Evolutionary conservation across 2,797 vertebrate genomes (phyloP), one percentile per base, ranked within the genome.

Genomic region (Hippoglossus hippoglossus): DNA sequence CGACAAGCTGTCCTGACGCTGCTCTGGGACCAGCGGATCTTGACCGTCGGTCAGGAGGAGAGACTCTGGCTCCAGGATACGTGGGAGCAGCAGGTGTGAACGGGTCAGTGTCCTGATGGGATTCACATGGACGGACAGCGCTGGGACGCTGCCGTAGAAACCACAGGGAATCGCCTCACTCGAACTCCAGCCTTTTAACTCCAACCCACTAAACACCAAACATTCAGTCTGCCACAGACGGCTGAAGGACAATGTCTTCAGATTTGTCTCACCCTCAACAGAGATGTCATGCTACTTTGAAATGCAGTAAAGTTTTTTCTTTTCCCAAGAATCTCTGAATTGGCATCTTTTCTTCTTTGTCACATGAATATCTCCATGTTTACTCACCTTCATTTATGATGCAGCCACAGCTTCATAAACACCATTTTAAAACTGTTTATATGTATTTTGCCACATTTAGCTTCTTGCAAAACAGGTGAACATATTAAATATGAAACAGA

Each of bases 1-100:
- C 3, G 93, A 95, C 75, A 98, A 96, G 77, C 93, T 95, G 5
- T 97, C 96, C 28, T 99, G 96, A 95, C 41, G 0, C 31, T 47
- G 5, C 0, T 4, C 12, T 10, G n/a, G 8, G 74, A 71, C n/a
- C 52, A n/a, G 9, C 34, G 63, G 65, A 77, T 76, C 53, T 63
- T 26, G 47, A 67, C n/a, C 22, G 53, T 63, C 31, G 19, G 55
- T 71, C 63, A 44, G 61, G 68, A 44, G 61, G 68, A 19, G 64
- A 74, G 51, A 68, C 63, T 46, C 50, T 49, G 68, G 49, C 65
- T 70, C 53, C 36, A 22, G n/a, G 59, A 49, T 22, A 21, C 61
- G 73, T 55, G 31, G 55, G 28, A 57, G 28, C 47, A 10, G 18
- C 47, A 51, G 50, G 54, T 39, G 63, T n/a, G 67, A 11, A 75